Evolutionary conservation across 2,113 vertebrate species (phyloP).

Genomic region (Bostrychus sinensis): DNA sequence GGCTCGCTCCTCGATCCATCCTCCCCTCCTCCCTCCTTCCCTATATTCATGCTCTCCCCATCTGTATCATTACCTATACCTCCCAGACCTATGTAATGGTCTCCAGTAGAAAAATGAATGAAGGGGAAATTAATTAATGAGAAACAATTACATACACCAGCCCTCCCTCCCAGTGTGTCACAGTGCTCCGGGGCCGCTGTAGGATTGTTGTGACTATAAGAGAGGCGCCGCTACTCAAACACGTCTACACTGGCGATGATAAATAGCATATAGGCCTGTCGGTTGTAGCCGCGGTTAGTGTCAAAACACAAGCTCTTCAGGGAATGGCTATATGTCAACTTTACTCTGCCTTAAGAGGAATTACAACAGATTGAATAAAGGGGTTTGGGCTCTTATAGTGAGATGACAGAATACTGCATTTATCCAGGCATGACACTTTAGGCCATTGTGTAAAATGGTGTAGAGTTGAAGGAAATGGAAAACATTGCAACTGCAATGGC

Average conservation of each 20-base stretch:
- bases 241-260: slow-evolving; percentile 38
- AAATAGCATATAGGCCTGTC: slow-evolving; percentile 27
- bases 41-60: slow-evolving; percentile 70
- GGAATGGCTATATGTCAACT: background rate
- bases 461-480: background rate
- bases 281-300: slow-evolving; percentile 24
- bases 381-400: background rate
- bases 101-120: slow-evolving; percentile 61
- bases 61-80: slow-evolving; percentile 65
- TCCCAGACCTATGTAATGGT: slow-evolving; percentile 58
- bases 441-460: background rate
- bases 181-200: slow-evolving; percentile 35
- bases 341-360: background rate
- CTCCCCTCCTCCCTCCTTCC: slow-evolving; percentile 80
- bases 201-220: slow-evolving; percentile 56
- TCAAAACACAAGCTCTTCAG: slow-evolving; percentile 11
- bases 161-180: slow-evolving; percentile 23
- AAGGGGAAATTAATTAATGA: slow-evolving; percentile 72
- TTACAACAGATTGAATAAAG: background rate
- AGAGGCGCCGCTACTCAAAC: slow-evolving; percentile 30
- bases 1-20: slow-evolving; percentile 86
- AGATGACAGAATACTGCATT: background rate
- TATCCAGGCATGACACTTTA: background rate
- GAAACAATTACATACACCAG: slow-evolving; percentile 60
- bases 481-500: too few relatives aligned